Conservation (phyloP, 2,888 invertebrate species). For the Ennomos fuscantarius region DNA sequence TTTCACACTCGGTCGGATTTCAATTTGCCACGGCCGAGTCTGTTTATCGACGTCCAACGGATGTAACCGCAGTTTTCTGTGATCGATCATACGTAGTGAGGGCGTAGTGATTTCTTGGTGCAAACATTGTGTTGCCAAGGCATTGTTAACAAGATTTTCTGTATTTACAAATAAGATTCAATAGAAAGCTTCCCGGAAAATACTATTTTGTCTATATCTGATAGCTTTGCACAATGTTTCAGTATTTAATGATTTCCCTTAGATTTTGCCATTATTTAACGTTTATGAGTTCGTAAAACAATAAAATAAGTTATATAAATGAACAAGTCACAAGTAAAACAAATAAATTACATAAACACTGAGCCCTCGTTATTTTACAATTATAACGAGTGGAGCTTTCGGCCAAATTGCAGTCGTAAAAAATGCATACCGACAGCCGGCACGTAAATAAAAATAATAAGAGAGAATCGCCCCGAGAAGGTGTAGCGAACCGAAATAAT, state of each 20-base stretch:
- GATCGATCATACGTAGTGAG: slow-evolving; percentile 32
- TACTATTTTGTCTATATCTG: no score
- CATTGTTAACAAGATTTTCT: no score
- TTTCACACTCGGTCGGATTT: slow-evolving; percentile 81
- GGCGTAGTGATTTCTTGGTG: slow-evolving; percentile 10
- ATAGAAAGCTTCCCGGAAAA: no score
- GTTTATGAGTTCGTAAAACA: not conserved
- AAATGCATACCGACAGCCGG: slow-evolving; percentile 60
- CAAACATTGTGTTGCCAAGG: slow-evolving; percentile 2
- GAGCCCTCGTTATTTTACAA: slow-evolving; percentile 52
- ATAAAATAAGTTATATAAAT: slow-evolving; percentile 1
- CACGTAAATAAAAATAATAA: slow-evolving; percentile 68
- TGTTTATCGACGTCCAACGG: slow-evolving; percentile 68
- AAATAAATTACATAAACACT: slow-evolving; percentile 47
- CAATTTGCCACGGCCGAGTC: slow-evolving; percentile 74
- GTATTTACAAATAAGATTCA: no score
- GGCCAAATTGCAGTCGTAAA: slow-evolving; percentile 64
- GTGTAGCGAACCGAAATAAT: slow-evolving; percentile 64
- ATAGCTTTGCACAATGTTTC: no score
- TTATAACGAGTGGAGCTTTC: slow-evolving; percentile 54
- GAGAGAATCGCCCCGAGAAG: slow-evolving; percentile 55
- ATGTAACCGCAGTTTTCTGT: slow-evolving; percentile 37
- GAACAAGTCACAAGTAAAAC: slow-evolving; percentile 37
- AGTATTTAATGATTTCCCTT: no score
- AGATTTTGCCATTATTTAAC: no score